Evolutionary conservation across 2,888 invertebrate species (phyloP), one percentile per base, ranked within the genome.

Genomic region (Pimpla rufipes): DNA sequence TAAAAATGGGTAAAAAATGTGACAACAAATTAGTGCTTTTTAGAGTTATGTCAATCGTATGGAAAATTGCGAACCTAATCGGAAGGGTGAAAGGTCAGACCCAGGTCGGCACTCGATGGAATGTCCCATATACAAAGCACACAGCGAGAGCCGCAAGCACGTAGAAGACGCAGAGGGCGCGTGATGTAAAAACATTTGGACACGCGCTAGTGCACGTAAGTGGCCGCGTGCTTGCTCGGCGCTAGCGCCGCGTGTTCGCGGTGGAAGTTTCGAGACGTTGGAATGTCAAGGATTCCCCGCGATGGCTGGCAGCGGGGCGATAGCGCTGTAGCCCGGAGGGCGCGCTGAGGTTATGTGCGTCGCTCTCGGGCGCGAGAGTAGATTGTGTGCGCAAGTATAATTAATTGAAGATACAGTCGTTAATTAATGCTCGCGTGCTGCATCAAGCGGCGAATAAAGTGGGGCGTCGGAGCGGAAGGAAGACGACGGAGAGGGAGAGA

Each of bases 401-500:
- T 66, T 66, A 66, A 71, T 50, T 35, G 45, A 77, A 50, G 35
- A 21, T 68, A 52, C 29, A 68, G 68, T 40, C 50, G 77, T 73
- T 77, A 77, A 83, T 83, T 80, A 80, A 83, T 79, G 77, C 68
- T 70, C 55, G 16, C 62, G 37, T 45, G 68, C 57, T 62, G 47
- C 29, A 16, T 37, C 7, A 18, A 50, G 8, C 2, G 50, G 8
- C 0, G 47, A 16, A 29, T 29, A 50, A 37, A 47, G 37, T 37
- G 37, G 45, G 35, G 47, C 59, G 50, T 47, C n/a, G 47, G 13
- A 37, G 47, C 59, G 73, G 13, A 62, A 47, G 59, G 74, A 77
- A 73, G 76, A 52, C 67, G 79, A 16, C n/a, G 81, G 79, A 75
- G 81, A 84, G 85, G 80, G 80, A 84, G 80, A 68, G 82, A 29